Evolutionary conservation across 2,797 vertebrate species (phyloP).

Genomic region (Leptodactylus fallax): DNA sequence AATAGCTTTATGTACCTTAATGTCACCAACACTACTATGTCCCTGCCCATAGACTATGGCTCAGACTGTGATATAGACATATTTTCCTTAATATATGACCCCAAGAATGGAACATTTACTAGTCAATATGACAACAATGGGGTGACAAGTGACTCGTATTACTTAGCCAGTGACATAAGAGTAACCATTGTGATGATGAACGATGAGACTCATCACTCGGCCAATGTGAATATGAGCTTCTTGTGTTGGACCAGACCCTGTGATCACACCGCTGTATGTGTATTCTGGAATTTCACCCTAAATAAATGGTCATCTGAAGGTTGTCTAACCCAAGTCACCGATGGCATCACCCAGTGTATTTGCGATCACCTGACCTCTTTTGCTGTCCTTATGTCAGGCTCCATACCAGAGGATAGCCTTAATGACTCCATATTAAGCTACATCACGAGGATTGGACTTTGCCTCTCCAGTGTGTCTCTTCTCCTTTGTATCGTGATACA

Average conservation of each 20-base stretch:
- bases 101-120: not conserved
- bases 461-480: constrained; percentile 36
- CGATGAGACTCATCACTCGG: not conserved
- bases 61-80: not conserved
- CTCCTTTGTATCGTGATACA: constrained; percentile 38
- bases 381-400: constrained; percentile 27
- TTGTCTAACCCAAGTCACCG: constrained; percentile 18
- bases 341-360: constrained; percentile 8
- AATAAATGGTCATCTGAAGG: constrained; percentile 36
- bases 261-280: constrained; percentile 13
- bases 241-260: not conserved
- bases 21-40: not conserved
- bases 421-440: not conserved
- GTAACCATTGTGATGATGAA: not conserved
- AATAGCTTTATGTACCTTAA: not conserved
- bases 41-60: not conserved
- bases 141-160: not conserved
- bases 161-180: constrained; percentile 15
- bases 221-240: constrained; percentile 32
- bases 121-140: not conserved
- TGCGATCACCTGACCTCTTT: constrained; percentile 54
- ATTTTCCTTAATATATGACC: not conserved
- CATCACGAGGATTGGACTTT: constrained; percentile 13
- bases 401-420: not conserved
- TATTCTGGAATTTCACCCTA: constrained; percentile 10